Evolutionary conservation across 2,888 invertebrate genomes (phyloP).

Genomic region (Aphidoletes aphidimyza): DNA sequence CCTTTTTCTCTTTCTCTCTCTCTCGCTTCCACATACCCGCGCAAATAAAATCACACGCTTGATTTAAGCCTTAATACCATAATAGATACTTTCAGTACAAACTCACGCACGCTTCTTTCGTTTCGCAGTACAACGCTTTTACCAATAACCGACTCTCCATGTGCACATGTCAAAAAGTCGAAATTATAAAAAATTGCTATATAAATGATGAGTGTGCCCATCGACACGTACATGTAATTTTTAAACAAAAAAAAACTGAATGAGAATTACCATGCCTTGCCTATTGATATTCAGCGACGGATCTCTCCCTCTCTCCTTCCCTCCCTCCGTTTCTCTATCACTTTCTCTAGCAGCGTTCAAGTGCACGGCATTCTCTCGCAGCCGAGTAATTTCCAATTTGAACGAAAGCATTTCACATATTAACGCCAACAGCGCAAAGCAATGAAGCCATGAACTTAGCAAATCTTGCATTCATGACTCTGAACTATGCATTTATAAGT

Average conservation of each 20-base stretch:
- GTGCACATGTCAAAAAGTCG: conserved; percentile 18
- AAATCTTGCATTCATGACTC: conserved; percentile 11
- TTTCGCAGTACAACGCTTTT: background rate
- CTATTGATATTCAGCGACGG: conserved; percentile 32
- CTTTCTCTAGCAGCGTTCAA: too few species aligned
- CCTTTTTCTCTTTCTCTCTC: too few species aligned
- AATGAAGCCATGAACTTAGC: background rate
- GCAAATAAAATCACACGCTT: conserved; percentile 29
- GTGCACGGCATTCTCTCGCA: too few species aligned
- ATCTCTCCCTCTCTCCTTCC: too few species aligned
- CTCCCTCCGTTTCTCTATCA: too few species aligned
- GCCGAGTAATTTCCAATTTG: conserved; percentile 4
- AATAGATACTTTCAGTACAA: background rate
- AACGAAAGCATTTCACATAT: conserved; percentile 41
- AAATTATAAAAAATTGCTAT: conserved; percentile 42
- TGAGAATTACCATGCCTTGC: background rate
- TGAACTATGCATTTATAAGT: conserved; percentile 11
- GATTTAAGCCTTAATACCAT: conserved; percentile 43
- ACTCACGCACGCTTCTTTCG: too few species aligned
- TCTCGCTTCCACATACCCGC: background rate
- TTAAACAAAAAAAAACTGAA: conserved; percentile 21
- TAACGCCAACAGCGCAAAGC: background rate
- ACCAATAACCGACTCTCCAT: background rate
- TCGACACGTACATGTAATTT: conserved; percentile 22
- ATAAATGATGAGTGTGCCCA: conserved; percentile 32